Evolutionary conservation across 2,888 invertebrate genomes (phyloP).

Genomic region (Tetragonula carbonaria): DNA sequence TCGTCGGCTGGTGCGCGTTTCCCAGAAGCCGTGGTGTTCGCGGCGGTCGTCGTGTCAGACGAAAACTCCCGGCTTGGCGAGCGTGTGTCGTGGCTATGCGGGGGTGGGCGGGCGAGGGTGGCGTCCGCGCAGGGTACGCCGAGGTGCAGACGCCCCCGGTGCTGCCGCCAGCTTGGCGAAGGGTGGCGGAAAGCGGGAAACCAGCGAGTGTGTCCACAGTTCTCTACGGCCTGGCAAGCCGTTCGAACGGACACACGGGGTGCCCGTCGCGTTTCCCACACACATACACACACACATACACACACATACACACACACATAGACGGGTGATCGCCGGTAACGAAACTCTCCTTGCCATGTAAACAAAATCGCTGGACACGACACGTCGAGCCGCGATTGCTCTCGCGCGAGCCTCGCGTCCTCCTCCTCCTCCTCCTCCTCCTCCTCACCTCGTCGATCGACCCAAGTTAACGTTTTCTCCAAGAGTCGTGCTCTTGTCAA

Average conservation of each 20-base stretch:
- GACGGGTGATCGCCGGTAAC: too few species aligned
- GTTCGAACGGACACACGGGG: conserved; percentile 69
- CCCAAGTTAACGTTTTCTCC: not conserved
- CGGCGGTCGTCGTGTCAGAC: not conserved
- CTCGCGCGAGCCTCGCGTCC: not conserved
- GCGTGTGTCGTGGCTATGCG: not conserved
- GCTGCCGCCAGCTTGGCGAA: conserved; percentile 63
- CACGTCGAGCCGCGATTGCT: not conserved
- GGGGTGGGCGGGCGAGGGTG: conserved; percentile 33
- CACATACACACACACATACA: too few species aligned
- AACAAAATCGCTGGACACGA: conserved; percentile 15
- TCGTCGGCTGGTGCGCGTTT: not conserved
- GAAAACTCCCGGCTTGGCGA: not conserved
- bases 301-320: too few species aligned
- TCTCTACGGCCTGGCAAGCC: conserved; percentile 80
- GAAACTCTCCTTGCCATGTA: conserved; percentile 4
- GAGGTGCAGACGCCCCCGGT: conserved; percentile 46
- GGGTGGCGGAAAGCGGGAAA: conserved; percentile 77
- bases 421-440: too few species aligned
- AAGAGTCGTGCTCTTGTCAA: not conserved
- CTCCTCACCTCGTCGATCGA: too few species aligned
- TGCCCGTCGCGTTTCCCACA: conserved; percentile 1
- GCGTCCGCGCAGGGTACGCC: conserved; percentile 48
- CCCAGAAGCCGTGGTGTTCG: not conserved
- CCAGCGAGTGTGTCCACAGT: conserved; percentile 72